Base-by-base conservation (phyloP, 2,888 invertebrate species). In the Acleris cristana region DNA sequence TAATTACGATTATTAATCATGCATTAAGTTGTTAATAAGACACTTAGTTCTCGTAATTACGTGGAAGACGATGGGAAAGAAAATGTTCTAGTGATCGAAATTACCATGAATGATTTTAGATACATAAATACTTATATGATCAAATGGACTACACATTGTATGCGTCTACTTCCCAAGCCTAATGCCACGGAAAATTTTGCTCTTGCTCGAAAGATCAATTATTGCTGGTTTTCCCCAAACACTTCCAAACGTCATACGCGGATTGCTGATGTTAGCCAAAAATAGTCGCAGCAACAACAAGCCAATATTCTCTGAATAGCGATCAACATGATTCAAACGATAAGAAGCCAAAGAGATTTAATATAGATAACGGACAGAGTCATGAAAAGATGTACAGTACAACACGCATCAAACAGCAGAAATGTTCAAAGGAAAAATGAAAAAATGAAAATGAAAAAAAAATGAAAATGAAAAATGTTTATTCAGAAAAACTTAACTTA, bases 281-380 rank as follows among this genome's bases (percentile, higher is more conserved):
- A 63, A 67, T 67, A 67, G 53, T 67, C 53, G 63, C 61, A 66
- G 56, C 53, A 53, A 56, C 60, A 45, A 40, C 54, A 34, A 40
- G 53, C 34, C 62, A 53, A 67, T 44, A 62, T 67, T 57, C 56
- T 56, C 56, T 58, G 53, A 63, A 63, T 67, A 57, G 62, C 67
- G 58, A 60, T 34, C 63, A 57, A 58, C 52, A 58, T 49, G 62
- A 57, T 53, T 62, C 58, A 49, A 62, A 53, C 54, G 52, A 56
- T 51, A 49, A 53, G 62, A 63, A 45, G 48, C 58, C 58, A 48
- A 56, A 64, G 44, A 59, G 44, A 52, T 51, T 21, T 18, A 56
- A 58, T 30, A 45, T 30, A 26, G 26, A 58, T 44, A 52, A 64
- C 44, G 26, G 7, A 19, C 19, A 51, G 44, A 30, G 8, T 19